Conservation (phyloP, 2,113 vertebrate genomes). For the Butastur rufipennis region DNA sequence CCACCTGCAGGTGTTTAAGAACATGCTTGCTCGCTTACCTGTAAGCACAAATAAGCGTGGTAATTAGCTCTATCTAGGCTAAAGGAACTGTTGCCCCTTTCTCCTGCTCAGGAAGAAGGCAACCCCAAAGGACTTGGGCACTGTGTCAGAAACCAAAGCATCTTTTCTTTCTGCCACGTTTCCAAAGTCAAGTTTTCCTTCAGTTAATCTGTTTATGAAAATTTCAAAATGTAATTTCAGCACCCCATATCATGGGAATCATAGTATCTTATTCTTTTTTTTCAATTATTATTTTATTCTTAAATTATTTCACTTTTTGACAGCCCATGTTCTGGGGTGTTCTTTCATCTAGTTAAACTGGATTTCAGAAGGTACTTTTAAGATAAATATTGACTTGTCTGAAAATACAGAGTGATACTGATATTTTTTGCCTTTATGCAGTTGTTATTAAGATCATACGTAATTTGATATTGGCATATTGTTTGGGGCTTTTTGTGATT, state of each 20-base stretch:
- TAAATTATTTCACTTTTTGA: neutral
- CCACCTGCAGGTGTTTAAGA: neutral
- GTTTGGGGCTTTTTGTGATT: neutral
- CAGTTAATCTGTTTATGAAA: neutral
- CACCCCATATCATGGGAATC: accelerated
- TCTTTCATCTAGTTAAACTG: neutral
- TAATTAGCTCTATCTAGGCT: neutral
- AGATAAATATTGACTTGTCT: neutral
- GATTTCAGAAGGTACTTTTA: neutral
- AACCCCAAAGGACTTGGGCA: neutral
- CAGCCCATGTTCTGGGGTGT: neutral
- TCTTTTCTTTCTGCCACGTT: neutral
- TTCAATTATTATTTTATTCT: neutral
- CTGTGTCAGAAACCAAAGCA: neutral
- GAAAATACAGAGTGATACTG: neutral
- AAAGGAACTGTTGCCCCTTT: neutral
- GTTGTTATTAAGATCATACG: neutral
- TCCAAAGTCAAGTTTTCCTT: neutral
- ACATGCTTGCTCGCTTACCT: neutral
- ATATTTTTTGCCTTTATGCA: neutral
- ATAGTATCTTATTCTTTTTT: neutral
- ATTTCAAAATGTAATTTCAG: neutral
- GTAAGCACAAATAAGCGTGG: neutral
- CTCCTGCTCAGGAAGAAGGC: neutral
- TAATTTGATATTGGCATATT: neutral